Evolutionary conservation across 2,888 invertebrate species (phyloP).

Genomic region (Hylaea fasciaria): DNA sequence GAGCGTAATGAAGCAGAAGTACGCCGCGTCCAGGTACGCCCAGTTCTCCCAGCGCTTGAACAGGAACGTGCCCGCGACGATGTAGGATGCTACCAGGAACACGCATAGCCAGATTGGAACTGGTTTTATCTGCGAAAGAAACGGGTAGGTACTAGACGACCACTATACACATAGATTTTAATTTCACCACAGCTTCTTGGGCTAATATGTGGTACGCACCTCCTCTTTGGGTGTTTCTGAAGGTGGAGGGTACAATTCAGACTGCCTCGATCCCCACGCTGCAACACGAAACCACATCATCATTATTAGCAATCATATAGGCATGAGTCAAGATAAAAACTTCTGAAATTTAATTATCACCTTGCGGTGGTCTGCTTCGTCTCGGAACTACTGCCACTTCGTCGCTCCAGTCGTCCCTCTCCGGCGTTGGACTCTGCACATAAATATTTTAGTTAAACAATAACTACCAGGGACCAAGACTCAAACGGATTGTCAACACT

Average conservation of each 20-base stretch:
- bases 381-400: constrained; percentile 59
- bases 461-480: too few relatives aligned
- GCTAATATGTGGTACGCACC: constrained; percentile 45
- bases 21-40: constrained; percentile 94
- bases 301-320: neutral
- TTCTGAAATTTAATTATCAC: constrained; percentile 40
- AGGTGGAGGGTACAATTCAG: constrained; percentile 64
- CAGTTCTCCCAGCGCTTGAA: constrained; percentile 95
- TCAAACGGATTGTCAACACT: neutral
- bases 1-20: constrained; percentile 97
- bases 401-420: constrained; percentile 77
- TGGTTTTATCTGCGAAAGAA: constrained; percentile 80
- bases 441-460: constrained; percentile 5
- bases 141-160: too few relatives aligned
- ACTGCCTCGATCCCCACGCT: constrained; percentile 72
- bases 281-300: constrained; percentile 32
- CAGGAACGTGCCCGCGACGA: constrained; percentile 94
- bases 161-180: too few relatives aligned
- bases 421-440: constrained; percentile 71
- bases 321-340: neutral
- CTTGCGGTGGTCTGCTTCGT: constrained; percentile 56
- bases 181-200: neutral
- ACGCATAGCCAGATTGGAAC: constrained; percentile 96
- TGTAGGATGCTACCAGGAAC: constrained; percentile 94
- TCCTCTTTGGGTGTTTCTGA: constrained; percentile 65